Percentiles rank a stretch among this genome's conserved stretches.
Evolutionary conservation across 2,888 invertebrate genomes (phyloP).

Genomic region (Epinotia bilunana): DNA sequence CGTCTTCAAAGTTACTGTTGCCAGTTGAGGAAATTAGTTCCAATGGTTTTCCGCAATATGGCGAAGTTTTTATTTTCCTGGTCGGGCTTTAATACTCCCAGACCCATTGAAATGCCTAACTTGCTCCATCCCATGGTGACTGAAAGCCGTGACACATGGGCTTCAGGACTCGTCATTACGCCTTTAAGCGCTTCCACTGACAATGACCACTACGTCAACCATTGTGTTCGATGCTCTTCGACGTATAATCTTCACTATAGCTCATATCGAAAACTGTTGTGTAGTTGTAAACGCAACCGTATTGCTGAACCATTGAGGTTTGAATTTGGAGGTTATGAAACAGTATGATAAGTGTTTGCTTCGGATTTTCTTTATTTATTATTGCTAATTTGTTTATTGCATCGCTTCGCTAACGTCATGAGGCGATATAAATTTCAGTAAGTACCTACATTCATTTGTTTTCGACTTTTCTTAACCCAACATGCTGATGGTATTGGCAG

Average conservation of each 20-base stretch:
- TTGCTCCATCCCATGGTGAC: neutral
- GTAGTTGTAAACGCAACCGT: neutral
- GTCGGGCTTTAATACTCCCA: no score
- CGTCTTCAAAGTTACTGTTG: no score
- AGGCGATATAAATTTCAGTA: constrained; percentile 25
- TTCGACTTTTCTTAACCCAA: constrained; percentile 2
- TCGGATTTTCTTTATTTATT: neutral
- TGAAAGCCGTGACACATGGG: neutral
- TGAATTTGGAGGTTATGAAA: neutral
- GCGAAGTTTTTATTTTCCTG: no score
- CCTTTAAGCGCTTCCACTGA: constrained; percentile 7
- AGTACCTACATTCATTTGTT: constrained; percentile 15
- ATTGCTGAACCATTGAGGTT: neutral
- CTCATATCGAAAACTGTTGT: neutral
- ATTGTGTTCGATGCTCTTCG: constrained; percentile 24
- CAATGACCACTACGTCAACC: constrained; percentile 35
- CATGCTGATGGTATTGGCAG: neutral
- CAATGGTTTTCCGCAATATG: no score
- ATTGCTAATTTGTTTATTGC: constrained; percentile 30
- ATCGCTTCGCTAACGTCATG: constrained; percentile 22
- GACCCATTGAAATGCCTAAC: neutral
- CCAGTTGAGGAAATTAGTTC: no score
- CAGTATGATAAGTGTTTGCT: neutral
- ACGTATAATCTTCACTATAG: neutral
- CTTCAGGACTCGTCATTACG: constrained; percentile 18